A percentile compares a stretch with the other conserved stretches of the same genome.
Evolutionary conservation across 1,140 invertebrate genomes (phyloP).

Genomic region (Leucophenga varia): DNA sequence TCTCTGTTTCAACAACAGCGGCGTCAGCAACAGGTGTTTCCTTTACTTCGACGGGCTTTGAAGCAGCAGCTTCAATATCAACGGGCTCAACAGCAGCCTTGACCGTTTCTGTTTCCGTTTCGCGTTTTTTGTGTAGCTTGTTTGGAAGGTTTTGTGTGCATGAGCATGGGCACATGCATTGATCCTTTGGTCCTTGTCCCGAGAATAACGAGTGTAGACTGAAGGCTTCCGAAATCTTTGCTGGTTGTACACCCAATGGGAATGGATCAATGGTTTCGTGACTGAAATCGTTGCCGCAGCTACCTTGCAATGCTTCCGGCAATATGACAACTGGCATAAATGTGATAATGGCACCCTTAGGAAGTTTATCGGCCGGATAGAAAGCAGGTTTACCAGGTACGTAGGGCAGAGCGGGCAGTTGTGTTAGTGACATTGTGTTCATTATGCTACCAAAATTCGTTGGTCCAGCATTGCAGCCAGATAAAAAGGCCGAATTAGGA

Average conservation of each 20-base stretch:
- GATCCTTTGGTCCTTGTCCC: slow-evolving; percentile 41
- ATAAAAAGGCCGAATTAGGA: slow-evolving; percentile 41
- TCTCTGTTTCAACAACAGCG: too few species aligned
- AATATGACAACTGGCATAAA: slow-evolving; percentile 65
- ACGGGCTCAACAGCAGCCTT: slow-evolving; percentile 19
- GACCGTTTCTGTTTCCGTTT: slow-evolving; percentile 15
- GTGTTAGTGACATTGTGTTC: slow-evolving; percentile 50
- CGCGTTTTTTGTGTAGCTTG: slow-evolving; percentile 42
- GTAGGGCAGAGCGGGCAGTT: slow-evolving; percentile 48
- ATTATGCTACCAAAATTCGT: slow-evolving; percentile 51
- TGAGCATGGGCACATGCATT: slow-evolving; percentile 53
- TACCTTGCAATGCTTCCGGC: slow-evolving; percentile 56
- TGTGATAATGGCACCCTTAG: slow-evolving; percentile 59
- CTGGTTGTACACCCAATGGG: slow-evolving; percentile 46
- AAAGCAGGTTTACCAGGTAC: slow-evolving; percentile 44
- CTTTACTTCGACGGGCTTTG: slow-evolving; percentile 1
- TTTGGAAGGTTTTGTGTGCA: slow-evolving; percentile 49
- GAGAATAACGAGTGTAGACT: slow-evolving; percentile 45
- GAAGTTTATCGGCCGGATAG: slow-evolving; percentile 55
- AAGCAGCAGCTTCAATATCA: neutral
- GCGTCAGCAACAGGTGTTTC: too few species aligned
- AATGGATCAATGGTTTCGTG: slow-evolving; percentile 39
- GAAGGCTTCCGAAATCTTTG: slow-evolving; percentile 32
- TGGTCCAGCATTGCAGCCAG: slow-evolving; percentile 41
- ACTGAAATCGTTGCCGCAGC: slow-evolving; percentile 3